phyloP scores from a whole-genome alignment of 2,888 invertebrate species.

The Noctua pronuba region DNA sequence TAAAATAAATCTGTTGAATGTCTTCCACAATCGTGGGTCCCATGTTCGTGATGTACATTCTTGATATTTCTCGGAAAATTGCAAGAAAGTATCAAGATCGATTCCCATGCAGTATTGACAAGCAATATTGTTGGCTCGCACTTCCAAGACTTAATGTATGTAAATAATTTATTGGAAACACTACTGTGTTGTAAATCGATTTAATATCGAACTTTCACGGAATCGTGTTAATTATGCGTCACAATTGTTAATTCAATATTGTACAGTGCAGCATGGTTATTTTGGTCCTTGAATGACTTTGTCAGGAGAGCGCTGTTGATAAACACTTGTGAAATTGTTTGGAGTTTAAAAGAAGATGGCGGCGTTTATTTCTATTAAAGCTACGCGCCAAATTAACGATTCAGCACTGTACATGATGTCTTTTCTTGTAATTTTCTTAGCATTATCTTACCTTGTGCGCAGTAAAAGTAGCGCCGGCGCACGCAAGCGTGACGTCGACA shows the following conservation, averaged over 20 bases:
- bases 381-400: neutral
- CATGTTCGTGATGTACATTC: conserved; percentile 43
- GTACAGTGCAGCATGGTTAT: no score
- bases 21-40: conserved; percentile 23
- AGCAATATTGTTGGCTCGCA: conserved; percentile 39
- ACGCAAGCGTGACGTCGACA: conserved; percentile 97
- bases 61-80: conserved; percentile 45
- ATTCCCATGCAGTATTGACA: conserved; percentile 42
- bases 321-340: neutral
- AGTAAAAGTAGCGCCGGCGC: conserved; percentile 96
- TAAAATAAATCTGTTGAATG: conserved; percentile 37
- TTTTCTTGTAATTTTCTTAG: neutral
- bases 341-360: neutral
- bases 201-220: conserved; percentile 19
- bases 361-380: neutral
- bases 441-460: conserved; percentile 94
- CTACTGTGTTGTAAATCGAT: conserved; percentile 36
- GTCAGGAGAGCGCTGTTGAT: neutral
- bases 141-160: conserved; percentile 51
- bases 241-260: neutral
- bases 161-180: conserved; percentile 53
- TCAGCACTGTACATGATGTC: neutral
- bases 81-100: conserved; percentile 39
- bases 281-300: neutral
- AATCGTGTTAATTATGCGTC: conserved; percentile 17